Evolutionary conservation across 2,888 invertebrate species (phyloP).

Genomic region (Stratiomys singularior): DNA sequence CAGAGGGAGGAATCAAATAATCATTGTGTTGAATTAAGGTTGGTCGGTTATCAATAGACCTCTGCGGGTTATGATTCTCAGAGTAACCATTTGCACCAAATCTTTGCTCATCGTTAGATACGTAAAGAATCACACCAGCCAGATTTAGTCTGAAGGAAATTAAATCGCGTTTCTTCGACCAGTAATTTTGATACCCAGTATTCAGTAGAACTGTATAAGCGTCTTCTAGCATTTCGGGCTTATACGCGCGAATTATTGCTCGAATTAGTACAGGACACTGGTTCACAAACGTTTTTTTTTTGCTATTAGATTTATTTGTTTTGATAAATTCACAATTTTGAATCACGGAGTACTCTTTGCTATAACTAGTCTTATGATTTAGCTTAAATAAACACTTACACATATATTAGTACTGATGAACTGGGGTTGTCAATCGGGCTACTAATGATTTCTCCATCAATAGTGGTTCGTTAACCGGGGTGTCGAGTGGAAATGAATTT

Average conservation of each 20-base stretch:
- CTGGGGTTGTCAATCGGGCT: slow-evolving; percentile 20
- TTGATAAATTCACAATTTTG: slow-evolving; percentile 23
- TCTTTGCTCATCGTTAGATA: background rate
- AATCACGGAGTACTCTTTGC: background rate
- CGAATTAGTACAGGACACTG: slow-evolving; percentile 27
- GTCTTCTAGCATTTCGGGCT: background rate
- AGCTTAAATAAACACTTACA: slow-evolving; percentile 32
- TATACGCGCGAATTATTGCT: slow-evolving; percentile 27
- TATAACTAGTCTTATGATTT: slow-evolving; percentile 20
- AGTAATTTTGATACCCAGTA: slow-evolving; percentile 27
- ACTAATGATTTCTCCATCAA: slow-evolving; percentile 25
- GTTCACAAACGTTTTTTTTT: slow-evolving; percentile 22
- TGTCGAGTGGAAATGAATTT: background rate
- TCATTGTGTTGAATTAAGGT: background rate
- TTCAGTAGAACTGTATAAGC: slow-evolving; percentile 24
- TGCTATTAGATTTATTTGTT: slow-evolving; percentile 31
- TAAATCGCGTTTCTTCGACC: background rate
- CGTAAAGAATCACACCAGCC: background rate
- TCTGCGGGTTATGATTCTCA: background rate
- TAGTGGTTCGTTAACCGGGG: slow-evolving; percentile 24
- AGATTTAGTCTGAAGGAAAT: background rate
- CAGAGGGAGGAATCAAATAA: background rate
- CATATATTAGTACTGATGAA: slow-evolving; percentile 16
- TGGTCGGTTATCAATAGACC: background rate
- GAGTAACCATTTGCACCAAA: background rate